Evolutionary conservation across 1,140 invertebrate species (phyloP), one percentile per base, ranked within the genome.

Genomic region (Sipha flava): DNA sequence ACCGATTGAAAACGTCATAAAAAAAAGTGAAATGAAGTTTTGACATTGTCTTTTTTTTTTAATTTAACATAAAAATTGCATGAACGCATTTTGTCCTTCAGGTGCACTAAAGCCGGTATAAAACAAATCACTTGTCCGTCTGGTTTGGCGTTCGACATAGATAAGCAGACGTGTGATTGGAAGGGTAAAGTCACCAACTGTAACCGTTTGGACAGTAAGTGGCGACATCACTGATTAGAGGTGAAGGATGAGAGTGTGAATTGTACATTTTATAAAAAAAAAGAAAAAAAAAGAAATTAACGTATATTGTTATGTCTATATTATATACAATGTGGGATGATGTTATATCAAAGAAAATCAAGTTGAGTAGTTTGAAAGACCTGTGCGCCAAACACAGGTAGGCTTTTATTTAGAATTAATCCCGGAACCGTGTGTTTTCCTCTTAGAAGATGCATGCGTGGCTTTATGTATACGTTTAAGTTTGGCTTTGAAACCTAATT

Each of bases 131-230:
- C 92, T 88, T 97, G 95, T 87, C 94, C 94, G 85, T 93, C 93
- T 86, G 94, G 94, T 88, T 90, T 97, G 89, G 92, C 93, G 88
- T 97, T 97, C 91, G 95, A 97, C 90, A 91, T 97, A 88, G 92
- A 95, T 89, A 95, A 95, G 90, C 95, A 97, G 89, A 96, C 94
- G 87, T 96, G 95, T 89, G 94, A 96, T 90, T 96, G 95, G 94
- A 96, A 95, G 90, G 93, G 92, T 89, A 95, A 96, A 91, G 94
- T 96, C 89, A 93, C 89, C 89, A 95, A 94, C 91, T 96, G 94
- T 92, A 93, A 95, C 90, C 93, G 92, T 89, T 90, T 95, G 86
- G 94, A 95, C 91, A 95, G 94, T 96, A 94, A 96, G 94, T 94
- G 73, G 73, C 37, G 89, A 87, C 87, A 64, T 49, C 79, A 79